Evolutionary conservation across 1,140 invertebrate species (phyloP).

Genomic region (Homarus americanus): DNA sequence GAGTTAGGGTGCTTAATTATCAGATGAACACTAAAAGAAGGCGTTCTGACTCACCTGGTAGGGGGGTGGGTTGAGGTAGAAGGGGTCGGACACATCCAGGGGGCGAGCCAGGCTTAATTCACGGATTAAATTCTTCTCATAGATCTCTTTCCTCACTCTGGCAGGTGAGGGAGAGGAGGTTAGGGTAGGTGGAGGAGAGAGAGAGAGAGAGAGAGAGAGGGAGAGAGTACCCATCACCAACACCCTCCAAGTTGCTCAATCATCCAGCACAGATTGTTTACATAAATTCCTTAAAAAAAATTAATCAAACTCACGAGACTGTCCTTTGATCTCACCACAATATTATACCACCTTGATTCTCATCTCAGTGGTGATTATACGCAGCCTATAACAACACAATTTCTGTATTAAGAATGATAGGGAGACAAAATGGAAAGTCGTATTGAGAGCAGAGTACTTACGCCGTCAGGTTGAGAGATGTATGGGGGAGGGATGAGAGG

Average conservation of each 20-base stretch:
- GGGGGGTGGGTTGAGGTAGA: neutral
- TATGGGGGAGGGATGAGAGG: neutral
- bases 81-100: neutral
- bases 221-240: too few species aligned
- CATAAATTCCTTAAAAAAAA: too few species aligned
- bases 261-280: too few species aligned
- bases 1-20: too few species aligned
- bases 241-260: too few species aligned
- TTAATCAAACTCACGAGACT: too few species aligned
- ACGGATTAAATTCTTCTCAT: neutral
- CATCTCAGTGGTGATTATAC: too few species aligned
- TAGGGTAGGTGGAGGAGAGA: neutral
- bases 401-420: neutral
- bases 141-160: slow-evolving; percentile 2
- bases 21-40: neutral
- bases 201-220: neutral
- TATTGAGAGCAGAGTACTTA: slow-evolving; percentile 8
- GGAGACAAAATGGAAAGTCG: neutral
- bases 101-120: neutral
- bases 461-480: slow-evolving; percentile 26
- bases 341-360: too few species aligned
- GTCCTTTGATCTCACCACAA: too few species aligned
- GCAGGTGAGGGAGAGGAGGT: neutral
- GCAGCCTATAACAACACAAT: too few species aligned
- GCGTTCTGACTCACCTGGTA: slow-evolving; percentile 14